Conservation (phyloP, 2,797 vertebrate species). For the Gallinago solitaria region DNA sequence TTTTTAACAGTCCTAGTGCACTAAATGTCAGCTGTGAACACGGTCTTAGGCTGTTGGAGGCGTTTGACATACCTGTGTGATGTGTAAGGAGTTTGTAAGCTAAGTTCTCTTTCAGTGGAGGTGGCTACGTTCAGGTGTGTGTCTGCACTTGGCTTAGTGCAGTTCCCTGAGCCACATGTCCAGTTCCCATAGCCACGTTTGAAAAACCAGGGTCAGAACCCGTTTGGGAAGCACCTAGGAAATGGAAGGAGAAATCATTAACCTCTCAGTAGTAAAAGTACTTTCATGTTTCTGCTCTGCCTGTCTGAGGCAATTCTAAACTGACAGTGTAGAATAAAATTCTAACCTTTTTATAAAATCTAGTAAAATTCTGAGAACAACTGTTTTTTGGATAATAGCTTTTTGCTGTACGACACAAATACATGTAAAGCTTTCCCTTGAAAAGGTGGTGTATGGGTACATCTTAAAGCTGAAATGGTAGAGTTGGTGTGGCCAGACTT, state of each 20-base stretch:
- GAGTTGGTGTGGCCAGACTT: background rate
- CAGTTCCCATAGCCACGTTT: fast-evolving
- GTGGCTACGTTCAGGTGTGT: fast-evolving
- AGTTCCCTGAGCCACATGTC: fast-evolving
- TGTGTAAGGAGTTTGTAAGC: background rate
- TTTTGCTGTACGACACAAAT: fast-evolving
- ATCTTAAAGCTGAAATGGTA: background rate
- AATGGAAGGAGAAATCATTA: background rate
- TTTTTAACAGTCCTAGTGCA: background rate
- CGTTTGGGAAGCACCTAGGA: background rate
- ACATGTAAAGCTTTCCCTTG: background rate
- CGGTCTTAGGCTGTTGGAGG: background rate
- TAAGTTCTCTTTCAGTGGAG: no score
- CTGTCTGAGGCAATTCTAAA: background rate
- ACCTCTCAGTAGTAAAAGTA: background rate
- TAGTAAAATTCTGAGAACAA: background rate
- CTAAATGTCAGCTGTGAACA: fast-evolving
- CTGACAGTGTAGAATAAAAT: background rate
- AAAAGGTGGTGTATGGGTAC: background rate
- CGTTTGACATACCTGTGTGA: fast-evolving
- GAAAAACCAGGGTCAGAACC: background rate
- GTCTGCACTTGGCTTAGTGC: fast-evolving
- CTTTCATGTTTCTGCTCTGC: background rate
- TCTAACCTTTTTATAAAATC: background rate
- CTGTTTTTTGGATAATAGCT: background rate